These are phyloP conservation scores for Yponomeuta evonymella DNA, from an alignment of 2,888 invertebrate species.

Conservation along the genomic window DNA sequence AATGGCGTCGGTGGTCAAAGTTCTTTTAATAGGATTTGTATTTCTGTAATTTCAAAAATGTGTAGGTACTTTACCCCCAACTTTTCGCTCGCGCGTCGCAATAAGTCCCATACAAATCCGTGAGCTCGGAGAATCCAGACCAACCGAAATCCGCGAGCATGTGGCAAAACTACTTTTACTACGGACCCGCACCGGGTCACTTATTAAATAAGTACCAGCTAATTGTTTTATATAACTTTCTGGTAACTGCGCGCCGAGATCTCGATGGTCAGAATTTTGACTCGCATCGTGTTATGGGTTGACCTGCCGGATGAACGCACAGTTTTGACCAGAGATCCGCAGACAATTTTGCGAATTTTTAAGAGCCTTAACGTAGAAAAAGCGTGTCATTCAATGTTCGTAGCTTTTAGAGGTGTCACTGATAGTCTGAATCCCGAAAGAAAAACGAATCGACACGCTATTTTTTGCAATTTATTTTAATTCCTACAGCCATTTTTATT, in stretches of 20 bases:
- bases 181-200: neutral
- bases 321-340: neutral
- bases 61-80: no score
- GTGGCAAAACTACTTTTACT: neutral
- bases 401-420: no score
- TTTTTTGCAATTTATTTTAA: no score
- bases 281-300: neutral
- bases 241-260: neutral
- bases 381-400: no score
- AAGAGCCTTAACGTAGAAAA: no score
- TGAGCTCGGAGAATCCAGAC: neutral
- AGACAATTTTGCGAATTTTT: neutral
- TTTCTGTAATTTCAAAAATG: no score
- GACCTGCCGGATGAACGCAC: neutral
- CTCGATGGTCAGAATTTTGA: neutral
- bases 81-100: no score
- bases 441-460: no score
- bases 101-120: neutral
- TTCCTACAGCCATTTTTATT: no score
- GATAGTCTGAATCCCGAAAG: no score
- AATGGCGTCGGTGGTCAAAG: no score
- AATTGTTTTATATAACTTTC: neutral
- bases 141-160: neutral
- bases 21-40: no score
- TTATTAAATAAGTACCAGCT: neutral